phyloP scores from a whole-genome alignment of 2,888 invertebrate species.

The Watsonalla cultraria region DNA sequence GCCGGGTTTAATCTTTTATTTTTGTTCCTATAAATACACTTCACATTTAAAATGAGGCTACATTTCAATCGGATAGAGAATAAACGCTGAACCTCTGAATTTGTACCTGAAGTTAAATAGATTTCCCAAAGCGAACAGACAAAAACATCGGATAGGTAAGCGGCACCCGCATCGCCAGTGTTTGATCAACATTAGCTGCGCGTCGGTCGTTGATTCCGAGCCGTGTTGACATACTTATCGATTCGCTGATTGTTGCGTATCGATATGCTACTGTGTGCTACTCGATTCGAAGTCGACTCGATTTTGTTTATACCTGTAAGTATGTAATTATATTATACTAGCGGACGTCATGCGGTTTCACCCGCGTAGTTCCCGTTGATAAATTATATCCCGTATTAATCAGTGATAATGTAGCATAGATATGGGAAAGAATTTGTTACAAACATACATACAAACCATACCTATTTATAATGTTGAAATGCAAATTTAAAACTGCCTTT shows the following conservation, averaged over 20 bases:
- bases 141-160: not conserved
- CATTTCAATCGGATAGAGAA: not conserved
- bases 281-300: not conserved
- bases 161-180: constrained; percentile 27
- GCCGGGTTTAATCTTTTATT: too few species aligned
- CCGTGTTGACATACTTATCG: constrained; percentile 34
- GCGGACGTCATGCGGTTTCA: too few species aligned
- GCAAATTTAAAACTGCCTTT: too few species aligned
- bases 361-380: too few species aligned
- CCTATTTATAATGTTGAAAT: too few species aligned
- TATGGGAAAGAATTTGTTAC: too few species aligned
- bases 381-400: too few species aligned
- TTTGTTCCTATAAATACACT: not conserved
- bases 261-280: not conserved
- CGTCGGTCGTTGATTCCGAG: constrained; percentile 5
- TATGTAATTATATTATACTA: too few species aligned
- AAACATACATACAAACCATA: too few species aligned
- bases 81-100: not conserved
- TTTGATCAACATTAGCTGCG: constrained; percentile 37
- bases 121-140: not conserved
- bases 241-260: constrained; percentile 33
- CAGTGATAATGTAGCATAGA: too few species aligned
- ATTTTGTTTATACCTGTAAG: not conserved
- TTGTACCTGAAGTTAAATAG: not conserved
- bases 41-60: not conserved